A percentile compares a stretch with the other conserved stretches of the same genome.
These are phyloP conservation scores for Brienomyrus longianalis DNA, from an alignment of 2,113 vertebrate genomes.

Conservation along the genomic window DNA sequence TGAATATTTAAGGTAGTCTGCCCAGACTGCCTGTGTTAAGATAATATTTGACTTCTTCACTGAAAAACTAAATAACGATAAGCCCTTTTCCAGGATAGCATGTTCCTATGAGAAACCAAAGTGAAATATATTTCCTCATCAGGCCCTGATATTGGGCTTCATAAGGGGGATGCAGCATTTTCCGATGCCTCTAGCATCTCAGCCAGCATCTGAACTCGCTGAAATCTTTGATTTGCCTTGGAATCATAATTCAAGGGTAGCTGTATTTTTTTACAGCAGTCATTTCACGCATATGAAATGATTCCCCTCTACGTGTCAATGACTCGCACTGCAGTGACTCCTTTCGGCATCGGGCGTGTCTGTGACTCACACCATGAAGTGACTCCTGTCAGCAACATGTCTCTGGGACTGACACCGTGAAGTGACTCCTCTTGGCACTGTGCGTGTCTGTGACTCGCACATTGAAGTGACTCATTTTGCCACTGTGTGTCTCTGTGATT, in stretches of 20 bases:
- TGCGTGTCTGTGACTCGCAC: too few relatives aligned
- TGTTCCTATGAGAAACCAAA: not conserved
- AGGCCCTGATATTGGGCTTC: not conserved
- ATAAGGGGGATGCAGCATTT: not conserved
- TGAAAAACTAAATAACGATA: not conserved
- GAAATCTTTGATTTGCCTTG: not conserved
- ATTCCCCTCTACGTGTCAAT: not conserved
- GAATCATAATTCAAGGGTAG: not conserved
- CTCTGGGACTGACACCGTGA: not conserved
- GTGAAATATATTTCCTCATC: not conserved
- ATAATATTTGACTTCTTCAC: not conserved
- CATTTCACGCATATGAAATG: not conserved
- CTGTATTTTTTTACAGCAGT: not conserved
- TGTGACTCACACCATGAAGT: not conserved
- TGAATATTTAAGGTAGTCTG: conserved; percentile 3
- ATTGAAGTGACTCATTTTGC: not conserved
- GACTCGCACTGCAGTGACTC: not conserved
- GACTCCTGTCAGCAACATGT: not conserved
- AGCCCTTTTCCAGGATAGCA: not conserved
- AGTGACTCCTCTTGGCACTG: not conserved
- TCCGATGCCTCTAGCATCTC: not conserved
- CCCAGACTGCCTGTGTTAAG: not conserved
- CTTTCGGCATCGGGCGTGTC: not conserved
- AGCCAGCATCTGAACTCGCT: not conserved
- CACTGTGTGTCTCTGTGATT: too few relatives aligned